phyloP scores from a whole-genome alignment of 2,797 vertebrate species.

The Tapera naevia region DNA sequence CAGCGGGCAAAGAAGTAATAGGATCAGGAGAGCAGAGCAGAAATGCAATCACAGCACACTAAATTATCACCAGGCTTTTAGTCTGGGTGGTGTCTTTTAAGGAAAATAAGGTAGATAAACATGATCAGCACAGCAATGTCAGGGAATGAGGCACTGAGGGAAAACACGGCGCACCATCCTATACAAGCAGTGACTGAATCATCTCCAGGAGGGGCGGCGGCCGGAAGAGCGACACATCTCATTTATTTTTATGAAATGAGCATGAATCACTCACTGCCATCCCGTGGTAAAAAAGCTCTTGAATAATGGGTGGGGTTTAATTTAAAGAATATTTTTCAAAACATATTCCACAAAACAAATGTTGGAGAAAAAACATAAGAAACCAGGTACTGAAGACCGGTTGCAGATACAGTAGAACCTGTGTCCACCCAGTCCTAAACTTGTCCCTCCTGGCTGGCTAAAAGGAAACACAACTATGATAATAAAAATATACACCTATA shows the following conservation, averaged over 20 bases:
- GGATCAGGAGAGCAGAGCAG: constrained; percentile 35
- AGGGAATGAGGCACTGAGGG: neutral
- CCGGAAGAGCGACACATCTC: neutral
- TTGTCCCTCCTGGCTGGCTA: neutral
- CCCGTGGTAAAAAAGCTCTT: neutral
- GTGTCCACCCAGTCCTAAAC: no score
- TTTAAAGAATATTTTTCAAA: neutral
- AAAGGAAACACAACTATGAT: neutral
- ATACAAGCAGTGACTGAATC: constrained; percentile 21
- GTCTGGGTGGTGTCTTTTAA: neutral
- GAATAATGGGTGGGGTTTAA: neutral
- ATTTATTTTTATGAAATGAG: constrained; percentile 3
- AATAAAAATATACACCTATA: neutral
- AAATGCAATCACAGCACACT: constrained; percentile 44
- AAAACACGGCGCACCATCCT: neutral
- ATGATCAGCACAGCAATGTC: neutral
- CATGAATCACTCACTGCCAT: constrained; percentile 35
- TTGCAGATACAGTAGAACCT: neutral
- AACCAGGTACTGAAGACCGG: neutral
- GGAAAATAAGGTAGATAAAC: neutral
- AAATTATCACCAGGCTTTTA: neutral
- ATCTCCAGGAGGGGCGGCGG: neutral
- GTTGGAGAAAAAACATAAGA: neutral
- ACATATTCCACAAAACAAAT: neutral
- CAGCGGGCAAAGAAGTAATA: constrained; percentile 15